A percentile compares a stretch with the other conserved stretches of the same genome.
phyloP scores from a whole-genome alignment of 2,113 vertebrate species.

The Cochlearius cochlearius region DNA sequence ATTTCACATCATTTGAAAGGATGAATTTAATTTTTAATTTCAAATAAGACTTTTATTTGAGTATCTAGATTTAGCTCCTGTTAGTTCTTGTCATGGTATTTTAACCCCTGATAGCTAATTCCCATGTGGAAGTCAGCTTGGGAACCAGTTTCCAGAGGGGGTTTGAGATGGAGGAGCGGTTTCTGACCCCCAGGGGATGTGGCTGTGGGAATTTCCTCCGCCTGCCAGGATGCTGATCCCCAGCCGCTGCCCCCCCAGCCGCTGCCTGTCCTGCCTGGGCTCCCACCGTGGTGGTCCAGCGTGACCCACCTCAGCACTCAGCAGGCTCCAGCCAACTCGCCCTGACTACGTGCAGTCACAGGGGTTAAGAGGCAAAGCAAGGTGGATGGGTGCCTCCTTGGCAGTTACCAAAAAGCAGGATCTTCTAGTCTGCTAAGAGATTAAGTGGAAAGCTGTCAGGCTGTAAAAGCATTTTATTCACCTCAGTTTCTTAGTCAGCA shows the following conservation, averaged over 20 bases:
- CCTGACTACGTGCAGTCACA: background rate
- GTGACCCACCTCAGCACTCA: too few relatives aligned
- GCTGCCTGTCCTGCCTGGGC: background rate
- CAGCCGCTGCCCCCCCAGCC: accelerated
- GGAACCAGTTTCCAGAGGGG: background rate
- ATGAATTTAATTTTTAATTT: background rate
- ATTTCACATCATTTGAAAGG: constrained; percentile 24
- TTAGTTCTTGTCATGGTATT: background rate
- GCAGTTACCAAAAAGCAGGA: background rate
- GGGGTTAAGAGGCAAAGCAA: background rate
- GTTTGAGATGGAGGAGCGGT: background rate
- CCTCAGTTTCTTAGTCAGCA: background rate
- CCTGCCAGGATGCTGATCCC: background rate
- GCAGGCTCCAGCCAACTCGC: background rate
- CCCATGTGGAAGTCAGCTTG: background rate
- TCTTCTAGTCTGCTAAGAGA: background rate
- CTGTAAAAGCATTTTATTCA: background rate
- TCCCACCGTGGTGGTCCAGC: accelerated
- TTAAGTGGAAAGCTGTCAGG: background rate
- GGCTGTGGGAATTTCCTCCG: background rate
- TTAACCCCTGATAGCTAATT: background rate
- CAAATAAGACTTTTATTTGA: background rate
- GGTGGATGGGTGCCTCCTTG: background rate
- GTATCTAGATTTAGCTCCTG: background rate
- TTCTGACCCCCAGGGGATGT: background rate